These are phyloP conservation scores for Nanorana parkeri DNA, from an alignment of 2,113 vertebrate species.

Conservation along the genomic window DNA sequence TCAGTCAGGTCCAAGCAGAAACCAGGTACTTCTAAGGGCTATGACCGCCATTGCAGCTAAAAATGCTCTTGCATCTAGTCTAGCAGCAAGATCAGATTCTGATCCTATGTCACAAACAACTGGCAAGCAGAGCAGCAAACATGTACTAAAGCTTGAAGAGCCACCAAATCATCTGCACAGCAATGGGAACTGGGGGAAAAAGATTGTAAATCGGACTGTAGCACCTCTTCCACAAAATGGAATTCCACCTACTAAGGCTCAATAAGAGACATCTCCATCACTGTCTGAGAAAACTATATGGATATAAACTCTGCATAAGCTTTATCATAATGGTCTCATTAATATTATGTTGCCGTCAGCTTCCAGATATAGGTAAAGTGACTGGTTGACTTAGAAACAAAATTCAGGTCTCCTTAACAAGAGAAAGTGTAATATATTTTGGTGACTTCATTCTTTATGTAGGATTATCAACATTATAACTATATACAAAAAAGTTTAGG, in stretches of 20 bases:
- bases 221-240: slow-evolving; percentile 36
- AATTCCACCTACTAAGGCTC: slow-evolving; percentile 39
- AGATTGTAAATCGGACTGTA: slow-evolving; percentile 38
- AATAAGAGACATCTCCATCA: slow-evolving; percentile 25
- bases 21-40: slow-evolving; percentile 72
- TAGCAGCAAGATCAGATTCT: slow-evolving; percentile 74
- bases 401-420: no score
- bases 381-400: no score
- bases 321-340: no score
- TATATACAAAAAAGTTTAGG: no score
- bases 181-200: slow-evolving; percentile 44
- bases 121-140: slow-evolving; percentile 31
- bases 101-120: slow-evolving; percentile 63
- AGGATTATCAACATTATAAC: no score
- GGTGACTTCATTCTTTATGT: no score
- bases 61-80: slow-evolving; percentile 63
- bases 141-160: slow-evolving; percentile 1
- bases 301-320: no score
- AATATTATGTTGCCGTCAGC: no score
- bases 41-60: slow-evolving; percentile 73
- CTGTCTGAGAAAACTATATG: background rate
- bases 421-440: no score
- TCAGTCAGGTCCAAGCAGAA: slow-evolving; percentile 60
- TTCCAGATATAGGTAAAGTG: no score
- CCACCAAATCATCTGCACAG: background rate